Evolutionary conservation across 2,113 vertebrate genomes (phyloP).

Genomic region (Neomonachus schauinslandi): DNA sequence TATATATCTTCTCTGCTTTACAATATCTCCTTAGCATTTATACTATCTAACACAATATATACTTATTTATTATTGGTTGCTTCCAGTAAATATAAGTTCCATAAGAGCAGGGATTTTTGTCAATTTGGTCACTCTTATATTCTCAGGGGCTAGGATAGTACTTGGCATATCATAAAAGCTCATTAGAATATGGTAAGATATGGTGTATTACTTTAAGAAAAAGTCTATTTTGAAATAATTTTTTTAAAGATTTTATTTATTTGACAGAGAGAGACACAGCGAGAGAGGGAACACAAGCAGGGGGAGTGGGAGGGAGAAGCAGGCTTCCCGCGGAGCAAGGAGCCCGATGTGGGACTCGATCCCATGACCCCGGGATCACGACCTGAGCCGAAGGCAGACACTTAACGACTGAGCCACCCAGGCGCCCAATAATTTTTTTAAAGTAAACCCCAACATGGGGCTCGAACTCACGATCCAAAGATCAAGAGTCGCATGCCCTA

Average conservation of each 20-base stretch:
- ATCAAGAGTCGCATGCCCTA: not conserved
- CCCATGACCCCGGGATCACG: no score
- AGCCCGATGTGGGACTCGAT: no score
- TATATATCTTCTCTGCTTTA: not conserved
- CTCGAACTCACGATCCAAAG: not conserved
- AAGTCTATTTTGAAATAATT: not conserved
- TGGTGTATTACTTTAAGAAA: not conserved
- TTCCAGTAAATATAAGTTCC: not conserved
- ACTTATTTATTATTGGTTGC: not conserved
- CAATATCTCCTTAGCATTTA: not conserved
- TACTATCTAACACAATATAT: not conserved
- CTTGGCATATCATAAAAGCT: not conserved
- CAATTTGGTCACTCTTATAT: not conserved
- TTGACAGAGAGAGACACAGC: no score
- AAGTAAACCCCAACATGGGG: not conserved
- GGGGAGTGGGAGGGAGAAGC: no score
- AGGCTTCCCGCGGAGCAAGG: no score
- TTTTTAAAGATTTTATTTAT: not conserved
- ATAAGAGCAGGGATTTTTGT: not conserved
- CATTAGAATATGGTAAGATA: not conserved
- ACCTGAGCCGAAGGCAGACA: no score
- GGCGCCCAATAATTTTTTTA: not conserved
- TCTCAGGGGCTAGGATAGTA: not conserved
- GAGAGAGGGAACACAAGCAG: no score
- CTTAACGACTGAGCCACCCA: no score